Percentiles rank a stretch among this genome's conserved stretches.
These are phyloP conservation scores for Clanis bilineata DNA, from an alignment of 2,888 invertebrate genomes.

Conservation along the genomic window DNA sequence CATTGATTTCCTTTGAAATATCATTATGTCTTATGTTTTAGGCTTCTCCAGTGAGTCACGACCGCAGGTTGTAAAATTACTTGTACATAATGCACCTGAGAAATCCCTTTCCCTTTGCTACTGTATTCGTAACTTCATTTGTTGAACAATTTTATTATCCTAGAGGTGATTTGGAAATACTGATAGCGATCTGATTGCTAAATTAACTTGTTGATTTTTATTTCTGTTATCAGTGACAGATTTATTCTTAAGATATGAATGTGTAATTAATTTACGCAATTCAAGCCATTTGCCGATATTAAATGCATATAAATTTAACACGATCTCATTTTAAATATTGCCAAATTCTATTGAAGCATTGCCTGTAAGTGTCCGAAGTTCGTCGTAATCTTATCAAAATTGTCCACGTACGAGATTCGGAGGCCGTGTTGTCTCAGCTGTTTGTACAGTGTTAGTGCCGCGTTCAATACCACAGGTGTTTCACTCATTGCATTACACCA, in stretches of 20 bases:
- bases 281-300: neutral
- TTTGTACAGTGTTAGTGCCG: conserved; percentile 23
- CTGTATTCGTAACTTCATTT: neutral
- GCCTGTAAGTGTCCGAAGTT: conserved; percentile 31
- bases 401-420: conserved; percentile 39
- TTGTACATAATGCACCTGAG: conserved; percentile 14
- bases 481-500: neutral
- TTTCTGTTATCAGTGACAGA: neutral
- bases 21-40: neutral
- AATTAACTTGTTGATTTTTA: neutral
- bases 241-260: neutral
- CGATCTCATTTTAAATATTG: neutral
- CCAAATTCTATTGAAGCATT: neutral
- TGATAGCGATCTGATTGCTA: neutral
- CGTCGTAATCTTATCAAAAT: conserved; percentile 65
- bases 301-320: neutral
- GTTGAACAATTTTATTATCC: conserved; percentile 19
- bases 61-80: too few relatives aligned
- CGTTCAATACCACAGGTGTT: neutral
- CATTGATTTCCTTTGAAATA: neutral
- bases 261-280: too few relatives aligned
- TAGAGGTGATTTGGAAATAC: neutral
- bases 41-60: neutral
- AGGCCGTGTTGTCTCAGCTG: conserved; percentile 53
- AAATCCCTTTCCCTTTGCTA: conserved; percentile 18